Conservation (phyloP, 2,113 vertebrate species). For the Pygoscelis antarcticus region DNA sequence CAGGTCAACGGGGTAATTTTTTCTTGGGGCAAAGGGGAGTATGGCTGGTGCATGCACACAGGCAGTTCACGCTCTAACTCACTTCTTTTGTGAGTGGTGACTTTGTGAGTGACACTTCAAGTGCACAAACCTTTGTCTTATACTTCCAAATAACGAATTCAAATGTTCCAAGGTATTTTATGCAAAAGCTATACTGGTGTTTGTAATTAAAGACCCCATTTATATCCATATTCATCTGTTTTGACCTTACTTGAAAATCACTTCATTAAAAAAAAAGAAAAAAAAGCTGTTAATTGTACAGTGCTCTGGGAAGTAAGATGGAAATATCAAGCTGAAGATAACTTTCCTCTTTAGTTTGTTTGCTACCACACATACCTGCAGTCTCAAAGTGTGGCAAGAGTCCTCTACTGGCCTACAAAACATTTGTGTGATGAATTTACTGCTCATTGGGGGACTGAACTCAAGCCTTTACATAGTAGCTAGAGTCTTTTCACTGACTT, state of each 20-base stretch:
- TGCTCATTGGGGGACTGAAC: not conserved
- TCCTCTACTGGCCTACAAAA: not conserved
- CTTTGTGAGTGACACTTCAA: not conserved
- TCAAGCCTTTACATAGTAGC: not conserved
- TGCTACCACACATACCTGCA: not conserved
- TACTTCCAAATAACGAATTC: fast-evolving
- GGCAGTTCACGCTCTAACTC: not conserved
- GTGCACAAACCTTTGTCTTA: not conserved
- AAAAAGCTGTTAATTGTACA: not conserved
- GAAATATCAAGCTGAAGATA: not conserved
- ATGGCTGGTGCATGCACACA: not conserved
- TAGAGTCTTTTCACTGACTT: not conserved
- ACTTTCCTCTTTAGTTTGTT: not conserved
- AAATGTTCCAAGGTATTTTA: not conserved
- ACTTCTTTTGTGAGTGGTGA: not conserved
- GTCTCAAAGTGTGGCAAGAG: not conserved
- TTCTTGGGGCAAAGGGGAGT: not conserved
- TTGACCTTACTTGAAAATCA: not conserved
- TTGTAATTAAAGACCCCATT: not conserved
- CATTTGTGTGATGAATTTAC: not conserved
- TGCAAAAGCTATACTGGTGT: not conserved
- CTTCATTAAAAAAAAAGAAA: not conserved
- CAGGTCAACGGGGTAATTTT: not conserved
- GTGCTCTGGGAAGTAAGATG: not conserved
- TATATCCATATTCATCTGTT: not conserved